Percentiles rank a stretch among this genome's conserved stretches.
Conservation (phyloP, 23 tunicate genomes). For the Ascidia mentula region DNA sequence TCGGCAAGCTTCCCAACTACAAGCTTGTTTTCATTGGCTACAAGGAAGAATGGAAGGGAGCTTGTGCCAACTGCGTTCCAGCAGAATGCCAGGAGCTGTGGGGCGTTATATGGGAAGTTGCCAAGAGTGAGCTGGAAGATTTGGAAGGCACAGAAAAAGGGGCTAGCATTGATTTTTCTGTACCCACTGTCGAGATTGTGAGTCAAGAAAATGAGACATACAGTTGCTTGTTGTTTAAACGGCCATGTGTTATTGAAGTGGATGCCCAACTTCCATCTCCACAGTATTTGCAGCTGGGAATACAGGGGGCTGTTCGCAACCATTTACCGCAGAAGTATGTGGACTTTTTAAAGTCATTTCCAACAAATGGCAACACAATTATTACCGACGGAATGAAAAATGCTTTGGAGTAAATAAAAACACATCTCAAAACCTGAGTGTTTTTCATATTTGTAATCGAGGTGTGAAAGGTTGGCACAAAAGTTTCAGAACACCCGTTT, state of each 20-base stretch:
- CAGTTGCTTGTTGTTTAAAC: constrained; percentile 19
- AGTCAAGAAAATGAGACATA: background rate
- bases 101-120: constrained; percentile 41
- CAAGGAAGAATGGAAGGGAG: constrained; percentile 35
- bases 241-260: background rate
- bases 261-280: constrained; percentile 16
- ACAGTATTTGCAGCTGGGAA: constrained; percentile 17
- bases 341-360: background rate
- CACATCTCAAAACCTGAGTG: too few species aligned
- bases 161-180: background rate
- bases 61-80: background rate
- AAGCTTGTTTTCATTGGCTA: constrained; percentile 6
- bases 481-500: too few species aligned
- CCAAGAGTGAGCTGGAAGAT: constrained; percentile 8
- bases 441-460: too few species aligned
- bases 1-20: constrained; percentile 15
- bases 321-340: constrained; percentile 6
- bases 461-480: too few species aligned
- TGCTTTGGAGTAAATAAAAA: background rate
- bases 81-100: constrained; percentile 12
- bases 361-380: constrained; percentile 15
- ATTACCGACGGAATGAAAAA: constrained; percentile 18
- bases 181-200: constrained; percentile 9
- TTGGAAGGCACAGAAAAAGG: constrained; percentile 25
- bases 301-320: constrained; percentile 8